Base-by-base conservation (phyloP, 2,113 vertebrate genomes). In the Lepus americanus region DNA sequence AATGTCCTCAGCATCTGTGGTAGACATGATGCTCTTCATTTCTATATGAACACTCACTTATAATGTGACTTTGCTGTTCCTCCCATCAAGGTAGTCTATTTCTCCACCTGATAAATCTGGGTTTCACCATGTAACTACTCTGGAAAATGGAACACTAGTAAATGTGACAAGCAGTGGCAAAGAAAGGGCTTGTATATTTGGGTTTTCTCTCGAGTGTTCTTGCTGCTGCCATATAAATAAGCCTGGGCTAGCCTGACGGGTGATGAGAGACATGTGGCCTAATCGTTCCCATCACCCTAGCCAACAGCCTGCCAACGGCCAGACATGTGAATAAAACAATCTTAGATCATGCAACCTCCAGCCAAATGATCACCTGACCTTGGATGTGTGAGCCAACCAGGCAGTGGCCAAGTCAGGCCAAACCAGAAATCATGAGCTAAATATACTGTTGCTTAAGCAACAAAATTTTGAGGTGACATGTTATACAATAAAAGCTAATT, bases 401-500 rank as follows among this genome's bases (percentile, higher is more conserved):
- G 78, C 13, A 72, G 72, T 17, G 87, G 87, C 70, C 66, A 73
- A 84, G 53, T 72, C 85, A 93, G 63, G 61, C 23, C 79, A 87
- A 39, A 77, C 51, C 3, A 67, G 73, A 89, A 69, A 84, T 25
- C 66, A 67, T 36, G 51, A 84, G 22, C 49, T 70, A 73, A 77
- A 49, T 76, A 89, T 72, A 53, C 9, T 83, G 39, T 23, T 87
- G 36, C 44, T 81, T 79, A 93, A 91, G 39, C n/a, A 74, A 74
- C 27, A 10, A 59, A 44, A 16, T 81, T 78, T 61, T 5, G 55
- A 69, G 44, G 70, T 89, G 33, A 23, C 27, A 91, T 69, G 81
- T 79, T 89, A 94, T 49, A 16, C 44, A 84, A 79, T 49, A 89
- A 94, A 97, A 87, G 77, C n/a, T 81, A 90, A 89, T 66, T 69